These are phyloP conservation scores for Diplosoma virens DNA, from an alignment of 23 tunicate species.

Conservation along the genomic window DNA sequence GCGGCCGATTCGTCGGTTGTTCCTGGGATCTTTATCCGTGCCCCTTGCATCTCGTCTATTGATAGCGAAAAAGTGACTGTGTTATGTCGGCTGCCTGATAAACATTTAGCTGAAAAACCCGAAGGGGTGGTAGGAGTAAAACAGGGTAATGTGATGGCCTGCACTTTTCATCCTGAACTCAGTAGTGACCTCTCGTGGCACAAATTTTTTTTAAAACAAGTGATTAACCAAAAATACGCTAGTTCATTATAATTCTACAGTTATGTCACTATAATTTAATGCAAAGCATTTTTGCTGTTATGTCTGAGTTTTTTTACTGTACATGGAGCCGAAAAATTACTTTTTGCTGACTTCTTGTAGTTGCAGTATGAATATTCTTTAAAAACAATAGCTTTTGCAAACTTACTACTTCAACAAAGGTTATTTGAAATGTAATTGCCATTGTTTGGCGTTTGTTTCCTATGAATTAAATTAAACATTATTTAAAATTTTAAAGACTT, in stretches of 20 bases:
- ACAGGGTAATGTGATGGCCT: conserved; percentile 62
- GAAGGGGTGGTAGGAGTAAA: conserved; percentile 40
- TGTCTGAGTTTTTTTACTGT: too few relatives aligned
- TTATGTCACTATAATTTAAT: too few relatives aligned
- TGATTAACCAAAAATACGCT: background rate
- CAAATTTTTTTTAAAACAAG: conserved; percentile 38
- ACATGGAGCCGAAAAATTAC: too few relatives aligned
- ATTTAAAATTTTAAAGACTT: too few relatives aligned
- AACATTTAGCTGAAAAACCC: background rate
- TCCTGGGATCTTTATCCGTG: conserved; percentile 68
- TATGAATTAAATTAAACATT: too few relatives aligned
- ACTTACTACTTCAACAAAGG: too few relatives aligned
- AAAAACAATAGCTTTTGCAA: too few relatives aligned
- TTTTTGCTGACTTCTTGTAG: too few relatives aligned
- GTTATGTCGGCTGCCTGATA: conserved; percentile 32
- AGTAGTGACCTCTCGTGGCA: conserved; percentile 67
- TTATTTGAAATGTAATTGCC: too few relatives aligned
- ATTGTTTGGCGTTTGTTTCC: too few relatives aligned
- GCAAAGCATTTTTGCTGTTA: too few relatives aligned
- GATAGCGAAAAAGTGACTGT: conserved; percentile 39
- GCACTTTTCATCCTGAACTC: conserved; percentile 77
- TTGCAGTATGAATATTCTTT: too few relatives aligned
- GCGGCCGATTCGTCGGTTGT: background rate
- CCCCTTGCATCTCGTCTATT: conserved; percentile 55
- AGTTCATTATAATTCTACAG: background rate